Evolutionary conservation across 1,140 invertebrate genomes (phyloP), one percentile per base, ranked within the genome.

Genomic region (Drosophila aff.): DNA sequence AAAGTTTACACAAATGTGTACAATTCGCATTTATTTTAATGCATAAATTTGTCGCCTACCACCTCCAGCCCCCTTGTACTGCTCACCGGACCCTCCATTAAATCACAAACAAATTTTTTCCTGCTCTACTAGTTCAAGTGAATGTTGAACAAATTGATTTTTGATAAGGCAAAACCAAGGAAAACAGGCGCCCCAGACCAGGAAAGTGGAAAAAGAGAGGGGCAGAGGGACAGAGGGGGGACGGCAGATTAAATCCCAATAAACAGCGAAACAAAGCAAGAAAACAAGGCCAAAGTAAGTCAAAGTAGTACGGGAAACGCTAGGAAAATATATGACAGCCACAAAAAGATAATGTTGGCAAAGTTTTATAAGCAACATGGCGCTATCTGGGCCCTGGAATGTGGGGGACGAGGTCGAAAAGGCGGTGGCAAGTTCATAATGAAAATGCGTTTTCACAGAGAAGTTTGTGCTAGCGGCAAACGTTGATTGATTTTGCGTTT

Each of bases 401-500:
- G 53, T 3, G 69, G 47, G 43, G 65, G 52, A 49, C 44, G 43
- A 52, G 44, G 50, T 23, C 59, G 38, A 18, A 63, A 44, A 65
- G 50, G 57, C 49, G 50, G 40, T 33, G 33, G 33, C 58, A 62
- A 68, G 63, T 63, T 66, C 57, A 52, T 79, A 81, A 89, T 89
- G 81, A 80, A 83, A 87, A 84, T 84, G 81, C 63, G 67, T 81
- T 80, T 82, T 84, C 79, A 61, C 57, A 55, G 52, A 47, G 16
- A 65, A 64, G 52, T 74, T 78, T 76, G 36, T 50, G 55, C 43
- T 47, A 52, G 43, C 33, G 73, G 58, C 38, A 40, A 74, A 74
- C 82, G 85, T 90, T 87, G 84, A 87, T 87, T 87, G 85, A 87
- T 87, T 87, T 84, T 77, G 53, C 59, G 65, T 72, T 71, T 68